Base-by-base conservation (phyloP, 2,888 invertebrate genomes). In the Invenusta paracnida region DNA sequence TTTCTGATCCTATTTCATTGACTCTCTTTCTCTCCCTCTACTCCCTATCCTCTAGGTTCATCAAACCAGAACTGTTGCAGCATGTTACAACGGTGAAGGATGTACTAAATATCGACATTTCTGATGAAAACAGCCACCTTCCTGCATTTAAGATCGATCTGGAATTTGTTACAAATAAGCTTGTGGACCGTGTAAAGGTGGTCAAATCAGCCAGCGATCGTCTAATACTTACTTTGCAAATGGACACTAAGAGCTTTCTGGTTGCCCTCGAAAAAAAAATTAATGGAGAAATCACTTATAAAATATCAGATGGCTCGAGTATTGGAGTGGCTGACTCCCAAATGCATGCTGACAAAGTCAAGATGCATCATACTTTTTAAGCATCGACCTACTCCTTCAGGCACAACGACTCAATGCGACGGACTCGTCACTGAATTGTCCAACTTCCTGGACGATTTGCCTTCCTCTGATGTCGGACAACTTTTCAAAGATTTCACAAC, bases 401-500 rank as follows among this genome's bases (percentile, higher is more conserved):
- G 48, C 48, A 48, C 2, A n/a, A 23, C 73, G 27, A n/a, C 73
- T 73, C 17, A 73, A 23, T 13, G 73, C 73, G 27, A 73, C 25
- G 27, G 27, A 73, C 73, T 73, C 27, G 27, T 73, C 2, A 73
- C 73, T 23, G 25, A 73, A 73, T 23, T 73, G 73, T 73, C 73
- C 73, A 73, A 73, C 73, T 73, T 73, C 73, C 27, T 73, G 23
- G 23, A 73, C 27, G 2, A 73, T 73, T 73, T 73, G 23, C 27
- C 27, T 73, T 73, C 73, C 73, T 73, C 73, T 73, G 73, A 73
- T 73, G 73, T 73, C 73, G 27, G 73, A 73, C 17, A 73, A 23
- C 73, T 73, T 23, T 73, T 73, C 73, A 73, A 73, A 73, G 73
- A 73, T 73, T 73, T 73, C 73, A 13, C 23, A 73, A 73, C 73